Conservation (phyloP, 2,113 vertebrate species). For the Lepisosteus osseus region DNA sequence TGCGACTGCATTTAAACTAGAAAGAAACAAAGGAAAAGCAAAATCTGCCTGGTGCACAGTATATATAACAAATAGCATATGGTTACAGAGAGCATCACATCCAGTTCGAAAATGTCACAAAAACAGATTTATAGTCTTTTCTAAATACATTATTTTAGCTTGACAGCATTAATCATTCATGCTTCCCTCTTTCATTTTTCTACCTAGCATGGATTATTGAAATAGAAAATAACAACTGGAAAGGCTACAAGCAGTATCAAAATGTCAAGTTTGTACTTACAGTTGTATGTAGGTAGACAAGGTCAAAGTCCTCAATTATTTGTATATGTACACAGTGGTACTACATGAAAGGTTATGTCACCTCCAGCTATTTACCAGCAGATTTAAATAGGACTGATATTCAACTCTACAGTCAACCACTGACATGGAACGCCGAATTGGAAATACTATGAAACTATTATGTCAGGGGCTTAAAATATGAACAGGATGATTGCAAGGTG, state of each 20-base stretch:
- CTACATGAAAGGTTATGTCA: slow-evolving; percentile 97
- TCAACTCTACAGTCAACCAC: slow-evolving; percentile 69
- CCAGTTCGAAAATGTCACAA: slow-evolving; percentile 94
- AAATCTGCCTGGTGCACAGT: too few relatives aligned
- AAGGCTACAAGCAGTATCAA: slow-evolving; percentile 92
- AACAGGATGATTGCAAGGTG: slow-evolving; percentile 70
- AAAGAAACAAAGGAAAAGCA: too few relatives aligned
- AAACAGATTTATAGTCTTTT: slow-evolving; percentile 96
- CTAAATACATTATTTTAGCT: slow-evolving; percentile 97
- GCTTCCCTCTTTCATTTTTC: slow-evolving; percentile 87
- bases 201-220: slow-evolving; percentile 96
- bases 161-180: slow-evolving; percentile 99
- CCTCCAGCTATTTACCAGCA: slow-evolving; percentile 91
- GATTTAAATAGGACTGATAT: slow-evolving; percentile 83
- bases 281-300: slow-evolving; percentile 87
- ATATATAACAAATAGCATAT: too few relatives aligned
- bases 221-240: slow-evolving; percentile 96
- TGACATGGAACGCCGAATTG: slow-evolving; percentile 79
- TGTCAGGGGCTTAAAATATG: slow-evolving; percentile 73
- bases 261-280: slow-evolving; percentile 99
- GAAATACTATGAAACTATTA: slow-evolving; percentile 61
- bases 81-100: slow-evolving; percentile 38
- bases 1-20: too few relatives aligned
- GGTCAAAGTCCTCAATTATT: slow-evolving; percentile 99
- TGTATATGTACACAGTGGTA: slow-evolving; percentile 88